Evolutionary conservation across 2,888 invertebrate genomes (phyloP).

Genomic region (Ichneumon xanthorius): DNA sequence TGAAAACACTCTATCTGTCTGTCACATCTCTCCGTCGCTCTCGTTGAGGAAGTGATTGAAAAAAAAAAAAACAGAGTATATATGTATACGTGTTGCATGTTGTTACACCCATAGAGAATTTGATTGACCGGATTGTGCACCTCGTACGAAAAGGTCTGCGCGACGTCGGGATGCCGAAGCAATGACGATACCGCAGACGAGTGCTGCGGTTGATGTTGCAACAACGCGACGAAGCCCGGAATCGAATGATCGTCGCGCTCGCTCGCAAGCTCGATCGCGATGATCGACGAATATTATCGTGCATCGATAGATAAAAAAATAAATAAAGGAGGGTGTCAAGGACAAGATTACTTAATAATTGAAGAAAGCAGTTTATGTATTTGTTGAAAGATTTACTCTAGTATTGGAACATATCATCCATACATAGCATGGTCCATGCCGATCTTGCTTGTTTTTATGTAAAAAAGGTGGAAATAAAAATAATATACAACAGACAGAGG

Average conservation of each 20-base stretch:
- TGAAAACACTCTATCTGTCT: background rate
- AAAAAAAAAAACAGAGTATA: conserved; percentile 27
- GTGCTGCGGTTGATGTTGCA: background rate
- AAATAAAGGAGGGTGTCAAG: conserved; percentile 26
- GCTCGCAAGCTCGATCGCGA: background rate
- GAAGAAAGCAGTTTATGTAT: conserved; percentile 73
- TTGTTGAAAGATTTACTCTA: conserved; percentile 84
- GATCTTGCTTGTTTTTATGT: conserved; percentile 83
- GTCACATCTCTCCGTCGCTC: background rate
- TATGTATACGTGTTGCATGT: conserved; percentile 42
- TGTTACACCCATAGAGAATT: conserved; percentile 32
- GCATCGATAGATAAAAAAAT: background rate
- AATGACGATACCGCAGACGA: background rate
- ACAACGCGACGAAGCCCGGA: background rate
- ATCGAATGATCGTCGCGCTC: background rate
- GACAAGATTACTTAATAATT: conserved; percentile 50
- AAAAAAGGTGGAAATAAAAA: conserved; percentile 84
- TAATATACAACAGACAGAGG: conserved; percentile 84
- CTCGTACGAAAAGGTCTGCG: conserved; percentile 4
- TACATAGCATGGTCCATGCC: conserved; percentile 83
- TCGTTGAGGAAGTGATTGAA: conserved; percentile 22
- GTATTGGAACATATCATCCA: conserved; percentile 84
- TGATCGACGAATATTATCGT: background rate
- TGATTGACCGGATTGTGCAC: conserved; percentile 33
- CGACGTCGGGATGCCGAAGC: conserved; percentile 6